phyloP scores from a whole-genome alignment of 2,888 invertebrate species.

The Chrysolina oricalcia region DNA sequence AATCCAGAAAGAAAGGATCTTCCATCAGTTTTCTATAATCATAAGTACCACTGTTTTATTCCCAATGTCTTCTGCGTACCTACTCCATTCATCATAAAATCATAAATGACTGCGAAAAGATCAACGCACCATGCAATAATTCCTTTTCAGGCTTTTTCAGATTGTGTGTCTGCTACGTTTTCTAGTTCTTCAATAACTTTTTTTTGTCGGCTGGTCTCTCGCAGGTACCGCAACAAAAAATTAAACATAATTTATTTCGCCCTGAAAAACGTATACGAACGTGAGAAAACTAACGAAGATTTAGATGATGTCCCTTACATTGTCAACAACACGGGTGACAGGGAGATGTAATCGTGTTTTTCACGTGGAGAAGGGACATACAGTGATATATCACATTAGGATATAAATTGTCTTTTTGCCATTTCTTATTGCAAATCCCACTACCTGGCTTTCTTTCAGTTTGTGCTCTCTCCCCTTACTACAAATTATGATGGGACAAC shows the following conservation, averaged over 20 bases:
- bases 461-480: background rate
- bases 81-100: no score
- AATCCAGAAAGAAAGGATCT: no score
- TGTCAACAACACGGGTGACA: conserved; percentile 49
- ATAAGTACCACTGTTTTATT: no score
- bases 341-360: conserved; percentile 39
- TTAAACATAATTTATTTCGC: conserved; percentile 48
- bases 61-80: no score
- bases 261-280: conserved; percentile 28
- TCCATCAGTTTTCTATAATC: no score
- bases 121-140: background rate
- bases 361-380: conserved; percentile 35
- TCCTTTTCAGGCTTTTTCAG: background rate
- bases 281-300: conserved; percentile 50
- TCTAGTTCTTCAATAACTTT: background rate
- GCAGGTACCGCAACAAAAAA: conserved; percentile 24
- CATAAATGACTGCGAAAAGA: no score
- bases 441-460: background rate
- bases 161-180: background rate
- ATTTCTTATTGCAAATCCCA: conserved; percentile 1
- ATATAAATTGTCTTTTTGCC: conserved; percentile 16
- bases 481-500: background rate
- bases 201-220: conserved; percentile 25
- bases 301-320: conserved; percentile 49
- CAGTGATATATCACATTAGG: conserved; percentile 40